Evolutionary conservation across 2,113 vertebrate genomes (phyloP).

Genomic region (Dicerorhinus sumatrensis): DNA sequence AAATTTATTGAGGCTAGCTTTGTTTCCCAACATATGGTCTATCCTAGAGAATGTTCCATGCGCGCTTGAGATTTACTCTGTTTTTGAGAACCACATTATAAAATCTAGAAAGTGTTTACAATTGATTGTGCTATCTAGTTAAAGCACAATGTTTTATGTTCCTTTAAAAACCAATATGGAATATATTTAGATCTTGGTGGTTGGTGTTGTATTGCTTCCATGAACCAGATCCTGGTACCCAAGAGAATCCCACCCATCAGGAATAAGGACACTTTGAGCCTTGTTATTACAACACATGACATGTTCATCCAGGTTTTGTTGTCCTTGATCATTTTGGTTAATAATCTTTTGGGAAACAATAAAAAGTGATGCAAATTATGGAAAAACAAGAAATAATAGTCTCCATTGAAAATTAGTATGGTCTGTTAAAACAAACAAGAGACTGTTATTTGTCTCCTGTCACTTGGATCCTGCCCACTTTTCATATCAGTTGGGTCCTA

Average conservation of each 20-base stretch:
- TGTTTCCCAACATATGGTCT: too few species aligned
- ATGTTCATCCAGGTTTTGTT: neutral
- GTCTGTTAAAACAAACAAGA: neutral
- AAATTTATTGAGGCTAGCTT: too few species aligned
- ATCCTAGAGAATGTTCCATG: too few species aligned
- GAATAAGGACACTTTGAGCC: neutral
- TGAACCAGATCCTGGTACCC: fast-evolving
- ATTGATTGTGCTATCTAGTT: neutral
- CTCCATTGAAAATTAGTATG: neutral
- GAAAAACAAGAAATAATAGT: neutral
- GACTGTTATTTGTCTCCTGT: neutral
- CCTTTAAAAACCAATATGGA: neutral
- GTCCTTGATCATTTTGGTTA: constrained; percentile 2
- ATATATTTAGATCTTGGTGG: fast-evolving
- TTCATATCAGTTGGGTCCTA: fast-evolving
- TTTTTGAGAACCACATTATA: neutral
- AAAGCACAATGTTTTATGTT: neutral
- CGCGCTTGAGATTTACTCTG: too few species aligned
- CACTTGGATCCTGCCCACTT: neutral
- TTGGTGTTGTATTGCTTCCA: neutral
- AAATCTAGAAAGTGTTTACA: neutral
- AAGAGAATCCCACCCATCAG: neutral
- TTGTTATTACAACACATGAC: fast-evolving
- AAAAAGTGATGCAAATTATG: neutral
- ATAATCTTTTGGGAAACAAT: neutral